Evolutionary conservation across 2,888 invertebrate species (phyloP).

Genomic region (Pterostichus niger): DNA sequence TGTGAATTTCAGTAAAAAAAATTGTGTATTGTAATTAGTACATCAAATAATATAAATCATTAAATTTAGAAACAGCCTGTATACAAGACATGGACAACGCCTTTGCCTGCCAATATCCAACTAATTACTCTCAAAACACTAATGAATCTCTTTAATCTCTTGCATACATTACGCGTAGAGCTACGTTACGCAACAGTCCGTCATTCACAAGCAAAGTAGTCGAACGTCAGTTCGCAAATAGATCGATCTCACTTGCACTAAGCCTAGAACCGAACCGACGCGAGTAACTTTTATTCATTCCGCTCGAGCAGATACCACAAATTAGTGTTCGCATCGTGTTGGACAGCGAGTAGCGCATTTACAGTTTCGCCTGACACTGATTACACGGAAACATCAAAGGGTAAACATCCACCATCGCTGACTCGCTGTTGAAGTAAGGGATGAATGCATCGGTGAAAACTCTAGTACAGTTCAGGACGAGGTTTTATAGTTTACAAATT

Average conservation of each 20-base stretch:
- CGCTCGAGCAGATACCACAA: constrained; percentile 57
- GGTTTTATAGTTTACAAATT: too few species aligned
- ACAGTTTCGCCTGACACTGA: constrained; percentile 49
- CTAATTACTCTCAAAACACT: constrained; percentile 37
- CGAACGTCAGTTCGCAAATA: not conserved
- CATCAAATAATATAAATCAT: too few species aligned
- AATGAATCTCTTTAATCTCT: constrained; percentile 17
- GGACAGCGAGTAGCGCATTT: constrained; percentile 49
- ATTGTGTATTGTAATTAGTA: too few species aligned
- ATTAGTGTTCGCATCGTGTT: constrained; percentile 57
- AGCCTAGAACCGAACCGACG: not conserved
- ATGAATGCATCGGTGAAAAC: too few species aligned
- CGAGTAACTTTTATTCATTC: constrained; percentile 60
- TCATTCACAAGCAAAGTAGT: constrained; percentile 4
- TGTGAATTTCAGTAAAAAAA: too few species aligned
- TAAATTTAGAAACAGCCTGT: too few species aligned
- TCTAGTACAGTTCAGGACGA: too few species aligned
- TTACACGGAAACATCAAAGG: constrained; percentile 54
- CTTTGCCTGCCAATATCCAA: not conserved
- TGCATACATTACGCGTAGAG: not conserved
- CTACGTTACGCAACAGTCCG: not conserved
- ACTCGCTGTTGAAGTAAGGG: too few species aligned
- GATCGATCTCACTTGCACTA: constrained; percentile 35
- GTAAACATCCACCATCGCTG: constrained; percentile 9
- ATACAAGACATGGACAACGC: not conserved